Evolutionary conservation across 2,888 invertebrate species (phyloP).

Genomic region (Tachina grossa): DNA sequence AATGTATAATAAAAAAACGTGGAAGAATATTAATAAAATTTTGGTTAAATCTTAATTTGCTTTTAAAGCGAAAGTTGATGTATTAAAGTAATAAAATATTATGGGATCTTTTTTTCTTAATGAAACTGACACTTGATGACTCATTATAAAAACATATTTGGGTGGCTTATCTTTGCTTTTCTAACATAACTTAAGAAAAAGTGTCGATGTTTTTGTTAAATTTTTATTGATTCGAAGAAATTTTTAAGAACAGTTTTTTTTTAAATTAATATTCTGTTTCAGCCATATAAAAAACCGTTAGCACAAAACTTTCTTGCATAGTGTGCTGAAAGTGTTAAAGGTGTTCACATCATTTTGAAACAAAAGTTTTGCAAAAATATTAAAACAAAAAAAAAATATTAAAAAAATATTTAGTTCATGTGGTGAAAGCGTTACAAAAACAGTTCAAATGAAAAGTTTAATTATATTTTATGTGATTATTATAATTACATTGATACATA

Average conservation of each 20-base stretch:
- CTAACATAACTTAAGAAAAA: background rate
- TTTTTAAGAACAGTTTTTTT: background rate
- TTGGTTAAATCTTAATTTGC: conserved; percentile 3
- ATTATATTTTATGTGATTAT: conserved; percentile 10
- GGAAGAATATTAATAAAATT: conserved; percentile 6
- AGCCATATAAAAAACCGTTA: conserved; percentile 77
- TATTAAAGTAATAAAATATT: too few species aligned
- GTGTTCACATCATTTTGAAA: conserved; percentile 37
- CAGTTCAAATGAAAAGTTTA: conserved; percentile 39
- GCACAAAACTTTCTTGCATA: conserved; percentile 72
- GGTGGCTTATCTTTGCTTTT: background rate
- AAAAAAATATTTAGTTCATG: background rate
- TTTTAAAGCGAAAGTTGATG: conserved; percentile 31
- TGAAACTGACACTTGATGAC: background rate
- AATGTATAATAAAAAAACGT: conserved; percentile 16
- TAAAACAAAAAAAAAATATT: background rate
- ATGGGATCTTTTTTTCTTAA: too few species aligned
- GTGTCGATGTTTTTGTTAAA: background rate
- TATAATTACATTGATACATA: conserved; percentile 26
- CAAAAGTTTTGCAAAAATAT: background rate
- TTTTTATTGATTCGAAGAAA: background rate
- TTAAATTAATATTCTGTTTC: background rate
- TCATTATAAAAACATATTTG: background rate
- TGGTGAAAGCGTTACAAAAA: conserved; percentile 24
- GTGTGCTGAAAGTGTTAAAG: conserved; percentile 71